Base-by-base conservation (phyloP, 2,888 invertebrate species). In the Orchesella flavescens region DNA sequence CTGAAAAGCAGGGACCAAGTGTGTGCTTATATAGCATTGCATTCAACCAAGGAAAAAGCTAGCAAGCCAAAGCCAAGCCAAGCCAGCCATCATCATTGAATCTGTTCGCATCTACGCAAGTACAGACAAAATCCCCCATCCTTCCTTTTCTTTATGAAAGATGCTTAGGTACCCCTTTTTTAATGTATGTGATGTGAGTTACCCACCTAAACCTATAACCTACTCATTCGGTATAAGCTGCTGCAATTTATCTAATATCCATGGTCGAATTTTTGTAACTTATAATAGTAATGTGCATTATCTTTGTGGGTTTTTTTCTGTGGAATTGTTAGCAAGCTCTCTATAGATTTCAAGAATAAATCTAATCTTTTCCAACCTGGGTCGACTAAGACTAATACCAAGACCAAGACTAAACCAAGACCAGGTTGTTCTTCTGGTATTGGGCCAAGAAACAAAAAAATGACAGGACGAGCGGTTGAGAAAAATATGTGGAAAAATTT, bases 361-460 rank as follows among this genome's bases (percentile, higher is more conserved):
- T 65, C 43, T 65, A 65, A 65, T 65, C 65, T 65, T 65, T n/a
- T n/a, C 43, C 65, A 43, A n/a, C 43, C 43, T 65, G 44, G 17
- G 17, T 9, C 57, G 19, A 57, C n/a, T n/a, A n/a, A n/a, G n/a
- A n/a, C n/a, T n/a, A n/a, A n/a, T n/a, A 34, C 34, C n/a, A n/a
- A 15, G 49, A n/a, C 49, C 23, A 65, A 17, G n/a, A n/a, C n/a
- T n/a, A n/a, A n/a, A n/a, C n/a, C n/a, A n/a, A n/a, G n/a, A 21
- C 24, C 65, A 65, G 65, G 65, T 65, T 72, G 76, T 24, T 63
- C 12, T 75, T 66, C 68, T 76, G 76, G 76, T 76, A 59, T 15
- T 15, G 24, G 2, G 76, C 76, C 76, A 76, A 73, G 44, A 57
- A 24, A 71, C 7, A 53, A 34, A 24, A 24, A 43, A 21, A 21